Evolutionary conservation across 2,888 invertebrate species (phyloP).

Genomic region (Scrobipalpa costella): DNA sequence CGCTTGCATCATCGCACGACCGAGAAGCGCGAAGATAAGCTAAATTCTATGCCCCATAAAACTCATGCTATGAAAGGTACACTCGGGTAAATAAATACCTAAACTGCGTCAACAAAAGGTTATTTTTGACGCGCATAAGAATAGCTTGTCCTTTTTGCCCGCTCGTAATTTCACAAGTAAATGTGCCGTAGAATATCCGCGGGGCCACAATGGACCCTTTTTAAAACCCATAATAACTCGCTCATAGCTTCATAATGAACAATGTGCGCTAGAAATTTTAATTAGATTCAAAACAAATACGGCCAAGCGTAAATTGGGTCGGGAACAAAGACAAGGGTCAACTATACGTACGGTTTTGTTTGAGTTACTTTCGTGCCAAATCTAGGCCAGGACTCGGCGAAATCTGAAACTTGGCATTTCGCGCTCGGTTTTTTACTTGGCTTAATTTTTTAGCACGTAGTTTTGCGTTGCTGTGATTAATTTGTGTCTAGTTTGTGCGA

Average conservation of each 20-base stretch:
- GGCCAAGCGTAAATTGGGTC: slow-evolving; percentile 55
- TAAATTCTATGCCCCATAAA: no score
- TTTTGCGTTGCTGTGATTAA: background rate
- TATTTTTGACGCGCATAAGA: no score
- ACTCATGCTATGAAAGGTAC: no score
- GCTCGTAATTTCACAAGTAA: no score
- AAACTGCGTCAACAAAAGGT: no score
- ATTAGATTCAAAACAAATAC: slow-evolving; percentile 61
- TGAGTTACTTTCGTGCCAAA: slow-evolving; percentile 6
- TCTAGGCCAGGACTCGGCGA: slow-evolving; percentile 12
- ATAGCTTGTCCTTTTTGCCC: no score
- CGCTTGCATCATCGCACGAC: no score
- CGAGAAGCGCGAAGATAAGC: no score
- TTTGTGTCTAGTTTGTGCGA: background rate
- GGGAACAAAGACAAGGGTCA: slow-evolving; percentile 61
- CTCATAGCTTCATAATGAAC: slow-evolving; percentile 51
- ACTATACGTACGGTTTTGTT: slow-evolving; percentile 14
- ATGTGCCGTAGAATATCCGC: slow-evolving; percentile 19
- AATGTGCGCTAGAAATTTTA: slow-evolving; percentile 56
- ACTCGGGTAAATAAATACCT: no score
- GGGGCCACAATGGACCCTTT: slow-evolving; percentile 36
- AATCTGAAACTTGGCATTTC: background rate
- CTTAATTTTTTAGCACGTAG: background rate
- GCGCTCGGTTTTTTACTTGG: background rate
- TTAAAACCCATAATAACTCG: slow-evolving; percentile 42